phyloP scores from a whole-genome alignment of 2,113 vertebrate genomes.

The Dryoscopus gambensis region DNA sequence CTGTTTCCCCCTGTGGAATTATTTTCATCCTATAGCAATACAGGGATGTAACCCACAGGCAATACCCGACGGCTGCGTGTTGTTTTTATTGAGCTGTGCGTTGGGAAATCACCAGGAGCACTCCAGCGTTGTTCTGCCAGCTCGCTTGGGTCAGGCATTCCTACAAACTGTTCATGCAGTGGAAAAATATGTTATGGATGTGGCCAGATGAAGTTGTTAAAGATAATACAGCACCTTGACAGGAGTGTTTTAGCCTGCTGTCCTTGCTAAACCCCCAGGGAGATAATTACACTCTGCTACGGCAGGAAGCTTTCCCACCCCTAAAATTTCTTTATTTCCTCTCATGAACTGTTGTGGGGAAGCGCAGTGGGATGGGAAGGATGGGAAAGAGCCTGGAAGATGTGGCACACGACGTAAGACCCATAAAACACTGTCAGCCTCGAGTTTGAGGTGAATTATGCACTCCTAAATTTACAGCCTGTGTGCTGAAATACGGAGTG shows the following conservation, averaged over 20 bases:
- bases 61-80: fast-evolving
- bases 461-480: not conserved
- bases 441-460: not conserved
- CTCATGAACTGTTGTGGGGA: not conserved
- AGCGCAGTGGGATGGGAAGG: not conserved
- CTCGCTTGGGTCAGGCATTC: not conserved
- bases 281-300: not conserved
- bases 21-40: not conserved
- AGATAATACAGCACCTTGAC: not conserved
- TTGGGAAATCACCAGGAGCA: not conserved
- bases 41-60: not conserved
- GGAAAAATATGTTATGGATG: not conserved
- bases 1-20: not conserved
- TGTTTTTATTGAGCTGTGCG: not conserved
- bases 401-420: not conserved
- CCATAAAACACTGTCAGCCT: not conserved
- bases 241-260: not conserved
- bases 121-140: not conserved
- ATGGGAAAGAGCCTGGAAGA: not conserved
- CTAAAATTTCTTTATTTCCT: not conserved
- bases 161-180: not conserved
- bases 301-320: not conserved
- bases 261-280: not conserved
- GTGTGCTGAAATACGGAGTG: not conserved
- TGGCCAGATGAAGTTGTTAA: not conserved